Evolutionary conservation across 2,113 vertebrate species (phyloP), one percentile per base, ranked within the genome.

Genomic region (Chauna torquata): DNA sequence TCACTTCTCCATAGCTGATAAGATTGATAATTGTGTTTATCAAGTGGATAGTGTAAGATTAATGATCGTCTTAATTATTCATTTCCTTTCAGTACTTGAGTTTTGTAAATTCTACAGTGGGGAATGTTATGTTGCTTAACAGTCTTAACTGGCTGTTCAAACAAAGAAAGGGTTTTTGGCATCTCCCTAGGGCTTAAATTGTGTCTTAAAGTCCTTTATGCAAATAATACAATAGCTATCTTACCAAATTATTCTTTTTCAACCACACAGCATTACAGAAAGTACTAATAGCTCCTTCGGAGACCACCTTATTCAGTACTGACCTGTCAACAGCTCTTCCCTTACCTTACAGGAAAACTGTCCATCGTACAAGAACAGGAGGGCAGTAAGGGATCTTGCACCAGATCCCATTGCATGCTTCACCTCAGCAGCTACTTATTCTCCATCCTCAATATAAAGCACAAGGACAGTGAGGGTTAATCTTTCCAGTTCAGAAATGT

Each of bases 51-150:
- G 66, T 18, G 16, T 77, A 79, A 94, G 92, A 94, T 96, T 93
- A 94, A 96, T 50, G 88, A 94, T 70, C 68, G 59, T 55, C 45
- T 97, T n/a, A 96, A 97, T 96, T 94, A 94, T 96, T 96, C 15
- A 97, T 95, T 89, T 40, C 70, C 65, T 79, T 52, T 42, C 57
- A 91, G 91, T 57, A 93, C 91, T 78, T 8, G 3, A 59, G 83
- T 81, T 96, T 96, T 91, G 96, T 96, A 96, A 96, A 96, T 94
- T 94, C 50, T 88, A 75, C 1, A n/a, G 79, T 50, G 47, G 86
- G 71, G 32, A 88, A 89, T 74, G 49, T 62, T 91, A 64, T 42
- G 70, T 74, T 93, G 81, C 85, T 94, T 86, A 82, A 77, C 75
- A 95, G 65, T 86, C 38, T 96, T 89, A 92, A 91, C 87, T 52